phyloP scores from a whole-genome alignment of 2,797 vertebrate genomes.

The Malurus splendens region DNA sequence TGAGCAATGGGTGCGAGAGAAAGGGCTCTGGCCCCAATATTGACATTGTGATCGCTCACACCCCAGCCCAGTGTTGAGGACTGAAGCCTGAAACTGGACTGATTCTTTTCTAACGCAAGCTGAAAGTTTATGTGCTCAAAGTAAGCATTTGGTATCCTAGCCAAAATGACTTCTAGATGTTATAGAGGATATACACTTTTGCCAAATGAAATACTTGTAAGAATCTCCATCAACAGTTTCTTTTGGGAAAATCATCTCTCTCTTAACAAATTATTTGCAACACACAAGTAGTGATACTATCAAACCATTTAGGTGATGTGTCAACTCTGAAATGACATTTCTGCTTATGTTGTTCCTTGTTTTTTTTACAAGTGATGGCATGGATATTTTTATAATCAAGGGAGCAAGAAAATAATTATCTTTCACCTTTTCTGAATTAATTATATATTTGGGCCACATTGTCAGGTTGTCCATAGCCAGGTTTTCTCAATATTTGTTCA shows the following conservation, averaged over 20 bases:
- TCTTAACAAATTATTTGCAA: background rate
- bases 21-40: background rate
- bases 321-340: background rate
- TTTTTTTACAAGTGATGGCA: background rate
- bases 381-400: background rate
- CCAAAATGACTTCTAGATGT: background rate
- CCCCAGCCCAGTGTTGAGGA: rapidly evolving
- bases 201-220: background rate
- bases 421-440: background rate
- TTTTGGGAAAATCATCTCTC: background rate
- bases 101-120: background rate
- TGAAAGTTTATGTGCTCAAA: background rate
- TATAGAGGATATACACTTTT: background rate
- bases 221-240: background rate
- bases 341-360: background rate
- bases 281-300: background rate
- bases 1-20: background rate
- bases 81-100: background rate
- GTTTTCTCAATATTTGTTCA: background rate
- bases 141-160: background rate
- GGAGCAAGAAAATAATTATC: background rate
- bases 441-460: background rate
- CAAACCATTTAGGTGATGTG: background rate
- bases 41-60: background rate
- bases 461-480: background rate